Percentiles rank a stretch among this genome's conserved stretches.
Evolutionary conservation across 2,797 vertebrate species (phyloP).

Genomic region (Xenentodon cancila): DNA sequence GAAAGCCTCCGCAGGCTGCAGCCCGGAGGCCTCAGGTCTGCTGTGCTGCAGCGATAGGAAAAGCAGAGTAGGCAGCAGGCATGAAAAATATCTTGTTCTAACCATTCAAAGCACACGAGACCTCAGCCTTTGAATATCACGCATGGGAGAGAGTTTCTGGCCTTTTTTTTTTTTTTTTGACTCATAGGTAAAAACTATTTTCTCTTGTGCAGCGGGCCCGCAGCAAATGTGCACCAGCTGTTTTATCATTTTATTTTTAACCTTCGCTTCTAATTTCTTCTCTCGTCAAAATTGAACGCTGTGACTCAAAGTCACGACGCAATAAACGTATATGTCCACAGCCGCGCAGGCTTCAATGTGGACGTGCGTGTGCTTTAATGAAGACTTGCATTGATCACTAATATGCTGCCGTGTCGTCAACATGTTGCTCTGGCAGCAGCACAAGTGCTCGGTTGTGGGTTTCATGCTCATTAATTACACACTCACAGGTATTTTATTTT

Average conservation of each 20-base stretch:
- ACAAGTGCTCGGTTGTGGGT: too few relatives aligned
- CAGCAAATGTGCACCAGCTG: conserved; percentile 33
- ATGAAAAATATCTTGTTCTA: conserved; percentile 36
- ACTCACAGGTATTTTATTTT: too few relatives aligned
- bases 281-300: conserved; percentile 8
- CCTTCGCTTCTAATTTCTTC: conserved; percentile 4
- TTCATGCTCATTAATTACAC: too few relatives aligned
- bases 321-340: too few relatives aligned
- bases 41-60: conserved; percentile 34
- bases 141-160: conserved; percentile 48
- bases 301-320: neutral
- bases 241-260: conserved; percentile 43
- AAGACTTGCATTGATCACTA: conserved; percentile 40
- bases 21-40: conserved; percentile 59
- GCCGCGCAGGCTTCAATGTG: too few relatives aligned
- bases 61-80: conserved; percentile 29
- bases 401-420: conserved; percentile 12
- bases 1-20: conserved; percentile 44
- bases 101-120: conserved; percentile 62
- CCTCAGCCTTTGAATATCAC: conserved; percentile 56
- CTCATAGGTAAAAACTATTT: conserved; percentile 11
- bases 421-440: too few relatives aligned
- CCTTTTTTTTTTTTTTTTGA: neutral
- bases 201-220: conserved; percentile 24
- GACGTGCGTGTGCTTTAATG: conserved; percentile 13